A percentile compares a stretch with the other conserved stretches of the same genome.
Conservation (phyloP, 2,797 vertebrate species). For the Micropoecilia bifurca region DNA sequence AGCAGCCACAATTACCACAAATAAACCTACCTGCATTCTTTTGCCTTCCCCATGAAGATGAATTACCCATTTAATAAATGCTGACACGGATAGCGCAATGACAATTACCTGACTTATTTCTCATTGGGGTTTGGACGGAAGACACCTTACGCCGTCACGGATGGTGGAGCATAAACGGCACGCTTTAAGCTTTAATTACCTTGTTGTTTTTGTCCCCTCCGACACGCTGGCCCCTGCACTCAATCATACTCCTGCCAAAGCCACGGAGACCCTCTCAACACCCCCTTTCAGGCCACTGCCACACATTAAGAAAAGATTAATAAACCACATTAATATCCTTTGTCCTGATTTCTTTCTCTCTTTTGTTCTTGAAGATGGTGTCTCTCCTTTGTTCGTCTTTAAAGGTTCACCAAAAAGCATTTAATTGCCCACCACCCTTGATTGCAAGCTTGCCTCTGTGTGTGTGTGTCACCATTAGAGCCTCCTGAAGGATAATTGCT, state of each 20-base stretch:
- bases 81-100: constrained; percentile 82
- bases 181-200: constrained; percentile 85
- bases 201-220: constrained; percentile 78
- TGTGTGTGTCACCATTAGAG: constrained; percentile 66
- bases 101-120: constrained; percentile 88
- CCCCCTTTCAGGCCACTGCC: constrained; percentile 40
- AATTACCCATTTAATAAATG: constrained; percentile 85
- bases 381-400: constrained; percentile 69
- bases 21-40: constrained; percentile 81
- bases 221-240: constrained; percentile 75
- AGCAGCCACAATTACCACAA: constrained; percentile 56
- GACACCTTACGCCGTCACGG: constrained; percentile 83
- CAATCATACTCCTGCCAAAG: constrained; percentile 74
- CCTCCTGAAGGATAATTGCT: constrained; percentile 81
- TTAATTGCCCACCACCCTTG: constrained; percentile 76
- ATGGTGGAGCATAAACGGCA: constrained; percentile 75
- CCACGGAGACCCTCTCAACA: constrained; percentile 19
- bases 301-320: constrained; percentile 78
- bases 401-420: constrained; percentile 76
- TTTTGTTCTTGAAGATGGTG: constrained; percentile 51
- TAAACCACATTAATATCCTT: constrained; percentile 79
- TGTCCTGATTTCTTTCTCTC: constrained; percentile 45
- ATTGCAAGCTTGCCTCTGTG: constrained; percentile 62
- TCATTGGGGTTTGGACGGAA: constrained; percentile 72
- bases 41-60: constrained; percentile 75